Base-by-base conservation (phyloP, 1,140 invertebrate genomes). In the Zaprionus capensis region DNA sequence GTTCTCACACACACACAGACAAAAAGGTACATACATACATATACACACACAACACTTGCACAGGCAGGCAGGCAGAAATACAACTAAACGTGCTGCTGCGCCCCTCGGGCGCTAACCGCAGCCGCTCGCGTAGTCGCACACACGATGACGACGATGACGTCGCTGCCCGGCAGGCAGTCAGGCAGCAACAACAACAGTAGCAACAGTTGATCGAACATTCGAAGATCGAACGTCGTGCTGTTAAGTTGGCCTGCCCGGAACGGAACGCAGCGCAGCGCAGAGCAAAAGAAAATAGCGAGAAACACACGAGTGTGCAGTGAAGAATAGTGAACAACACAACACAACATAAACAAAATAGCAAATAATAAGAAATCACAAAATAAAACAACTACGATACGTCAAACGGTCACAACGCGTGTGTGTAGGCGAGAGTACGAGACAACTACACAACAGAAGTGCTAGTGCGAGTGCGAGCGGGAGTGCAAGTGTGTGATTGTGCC, bases 301-400 rank as follows among this genome's bases (percentile, higher is more conserved):
- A 63, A n/a, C 63, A 15, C 28, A 62, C 57, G 58, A 49, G 46
- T 20, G 46, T 51, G 1, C 7, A 51, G 46, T 51, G 46, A 51
- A 51, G 20, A 62, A 41, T 41, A 66, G 57, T 72, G 53, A 66
- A 66, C 31, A 56, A 49, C 46, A 14, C 31, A 56, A 49, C 46
- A 14, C 20, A 86, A 90, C 64, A 87, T 90, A 88, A 88, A 88
- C 78, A 88, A 84, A 84, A 87, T 81, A 71, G 84, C 83, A 61
- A 66, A 77, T 72, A 80, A 77, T 69, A 76, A 81, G 69, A 83
- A 78, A 78, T 59, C 72, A 83, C 81, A 51, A 63, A 55, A 55
- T 34, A 74, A 81, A 71, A 73, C 58, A 71, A 78, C 64, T 81
- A 44, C 31, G 31, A 34, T 34, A 34, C 31, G 28, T 22, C 53